Base-by-base conservation (phyloP, 1,140 invertebrate genomes). In the Caenorhabditis brenneri region DNA sequence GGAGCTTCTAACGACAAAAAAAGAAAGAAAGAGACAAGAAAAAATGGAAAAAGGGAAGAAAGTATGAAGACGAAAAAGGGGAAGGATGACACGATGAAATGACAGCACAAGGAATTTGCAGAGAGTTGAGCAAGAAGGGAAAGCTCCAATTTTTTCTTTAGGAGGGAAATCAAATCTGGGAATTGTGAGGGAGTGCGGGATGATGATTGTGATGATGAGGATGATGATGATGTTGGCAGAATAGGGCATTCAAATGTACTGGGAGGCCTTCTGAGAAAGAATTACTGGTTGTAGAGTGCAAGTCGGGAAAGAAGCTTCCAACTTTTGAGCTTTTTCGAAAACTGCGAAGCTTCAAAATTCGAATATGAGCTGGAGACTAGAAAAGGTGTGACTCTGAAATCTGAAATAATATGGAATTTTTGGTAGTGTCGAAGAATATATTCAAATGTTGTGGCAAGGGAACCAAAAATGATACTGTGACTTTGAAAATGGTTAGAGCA, bases 61-160 rank as follows among this genome's bases (percentile, higher is more conserved):
- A 51, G 79, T 22, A 48, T 0, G 29, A 79, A 29, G 22, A n/a
- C n/a, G n/a, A n/a, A 48, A 48, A 51, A n/a, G n/a, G n/a, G 58
- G 60, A 22, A 42, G 39, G 42, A 79, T 29, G 74, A 48, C 42
- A 48, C 42, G 74, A 79, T 49, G 74, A 79, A n/a, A 79, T 79
- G 74, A 79, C 42, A 79, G 74, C 42, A 48, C 15, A 24, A 69
- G 22, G 36, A 74, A 46, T 74, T 24, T 74, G 65, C 36, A 74
- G 19, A n/a, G 10, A 24, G 36, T 36, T n/a, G 19, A 31, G n/a
- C 39, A 31, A n/a, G n/a, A 36, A 29, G 42, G n/a, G 19, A 39
- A 48, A 31, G 29, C 15, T 16, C 27, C 31, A 55, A 80, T 55
- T 33, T 80, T 53, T 53, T 80, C 79, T 29, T 51, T 51, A 16